phyloP scores from a whole-genome alignment of 2,888 invertebrate species.

The Eledone cirrhosa region DNA sequence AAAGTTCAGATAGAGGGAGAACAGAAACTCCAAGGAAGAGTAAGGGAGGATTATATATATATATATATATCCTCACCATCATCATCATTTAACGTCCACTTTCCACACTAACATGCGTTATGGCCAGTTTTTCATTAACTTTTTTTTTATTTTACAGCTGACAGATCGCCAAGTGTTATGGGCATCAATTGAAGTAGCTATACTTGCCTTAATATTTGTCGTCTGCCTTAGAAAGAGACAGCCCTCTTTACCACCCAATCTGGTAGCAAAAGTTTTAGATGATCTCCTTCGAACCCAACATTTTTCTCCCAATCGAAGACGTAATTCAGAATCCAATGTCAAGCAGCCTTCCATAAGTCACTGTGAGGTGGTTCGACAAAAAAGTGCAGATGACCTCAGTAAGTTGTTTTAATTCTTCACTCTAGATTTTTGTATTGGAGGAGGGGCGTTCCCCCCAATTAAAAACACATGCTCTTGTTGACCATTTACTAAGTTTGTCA shows the following conservation, averaged over 20 bases:
- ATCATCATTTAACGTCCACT: no score
- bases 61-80: no score
- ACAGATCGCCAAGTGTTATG: conserved; percentile 48
- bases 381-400: conserved; percentile 22
- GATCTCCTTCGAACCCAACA: not conserved
- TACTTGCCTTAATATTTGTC: conserved; percentile 41
- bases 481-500: no score
- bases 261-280: conserved; percentile 13
- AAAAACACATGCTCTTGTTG: no score
- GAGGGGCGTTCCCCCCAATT: no score
- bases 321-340: conserved; percentile 1
- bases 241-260: not conserved
- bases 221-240: conserved; percentile 33
- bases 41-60: no score
- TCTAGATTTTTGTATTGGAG: no score
- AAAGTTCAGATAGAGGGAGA: no score
- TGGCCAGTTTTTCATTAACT: not conserved
- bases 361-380: conserved; percentile 8
- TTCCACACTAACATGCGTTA: no score
- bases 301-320: not conserved
- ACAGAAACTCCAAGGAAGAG: no score
- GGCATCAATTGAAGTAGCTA: conserved; percentile 42
- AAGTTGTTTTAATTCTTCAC: not conserved
- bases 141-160: conserved; percentile 38
- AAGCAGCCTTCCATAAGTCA: not conserved